These are phyloP conservation scores for Alexandromys fortis DNA, from an alignment of 2,113 vertebrate species.

Conservation along the genomic window DNA sequence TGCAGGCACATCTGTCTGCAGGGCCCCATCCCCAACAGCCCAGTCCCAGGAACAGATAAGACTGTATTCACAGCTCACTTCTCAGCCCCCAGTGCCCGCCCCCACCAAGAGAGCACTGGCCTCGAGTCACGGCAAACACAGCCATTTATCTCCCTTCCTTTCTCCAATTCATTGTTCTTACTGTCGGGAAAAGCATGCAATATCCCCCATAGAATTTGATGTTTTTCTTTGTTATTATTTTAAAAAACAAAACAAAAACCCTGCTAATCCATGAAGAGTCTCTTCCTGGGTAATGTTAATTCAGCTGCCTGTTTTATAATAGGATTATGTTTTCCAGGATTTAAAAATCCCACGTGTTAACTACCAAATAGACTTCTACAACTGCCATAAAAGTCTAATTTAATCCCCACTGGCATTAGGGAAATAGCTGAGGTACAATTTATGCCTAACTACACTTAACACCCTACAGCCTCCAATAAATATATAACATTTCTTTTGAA, in stretches of 20 bases:
- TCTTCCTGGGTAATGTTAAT: slow-evolving; percentile 87
- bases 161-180: slow-evolving; percentile 73
- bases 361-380: slow-evolving; percentile 87
- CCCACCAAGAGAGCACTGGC: background rate
- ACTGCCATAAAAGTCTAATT: slow-evolving; percentile 88
- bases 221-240: slow-evolving; percentile 86
- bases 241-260: slow-evolving; percentile 77
- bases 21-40: background rate
- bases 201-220: slow-evolving; percentile 83
- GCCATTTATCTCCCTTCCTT: slow-evolving; percentile 81
- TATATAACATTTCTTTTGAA: slow-evolving; percentile 87
- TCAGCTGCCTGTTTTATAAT: slow-evolving; percentile 89
- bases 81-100: slow-evolving; percentile 60
- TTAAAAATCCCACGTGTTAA: slow-evolving; percentile 90
- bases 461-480: slow-evolving; percentile 86
- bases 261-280: slow-evolving; percentile 87
- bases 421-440: slow-evolving; percentile 88
- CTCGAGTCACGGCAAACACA: slow-evolving; percentile 65
- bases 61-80: slow-evolving; percentile 52
- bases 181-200: slow-evolving; percentile 84
- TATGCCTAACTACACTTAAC: slow-evolving; percentile 86
- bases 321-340: slow-evolving; percentile 90
- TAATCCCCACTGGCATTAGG: slow-evolving; percentile 88
- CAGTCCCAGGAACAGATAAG: slow-evolving; percentile 16
- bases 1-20: background rate